Evolutionary conservation across 1,140 invertebrate genomes (phyloP), one percentile per base, ranked within the genome.

Genomic region (Cydia pomonella): DNA sequence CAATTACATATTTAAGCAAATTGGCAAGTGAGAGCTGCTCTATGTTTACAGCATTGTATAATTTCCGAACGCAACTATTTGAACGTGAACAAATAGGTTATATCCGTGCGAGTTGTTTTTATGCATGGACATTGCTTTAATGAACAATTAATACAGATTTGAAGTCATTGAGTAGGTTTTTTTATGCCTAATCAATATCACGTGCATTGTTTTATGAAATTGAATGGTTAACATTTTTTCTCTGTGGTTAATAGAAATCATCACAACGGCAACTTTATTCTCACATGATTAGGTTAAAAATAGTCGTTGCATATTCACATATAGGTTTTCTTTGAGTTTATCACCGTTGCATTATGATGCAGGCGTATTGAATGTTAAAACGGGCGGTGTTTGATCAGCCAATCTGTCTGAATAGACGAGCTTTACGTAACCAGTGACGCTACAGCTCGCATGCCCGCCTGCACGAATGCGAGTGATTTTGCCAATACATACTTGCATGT

Each of bases 1-100:
- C 64, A 69, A 69, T 59, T 59, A 59, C 21, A 23, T 59, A 59
- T 59, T 59, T 59, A 21, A 59, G 53, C 53, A 59, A 59, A 69
- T 69, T 41, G 33, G 25, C 29, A 69, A 69, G 64, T 69, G 64
- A 69, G 64, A 69, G 64, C 64, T 69, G 53, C 53, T 59, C 21
- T 21, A 21, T 23, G 27, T 69, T 69, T 69, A 69, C 33, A 38
- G 64, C 64, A 23, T 38, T 69, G 27, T 18, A 69, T 69, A 69
- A 69, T 69, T 69, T 33, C 16, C 29, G 64, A 69, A 69, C 64
- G 64, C 64, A 69, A 38, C 33, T 33, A 33, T 69, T 69, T 33
- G 27, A 69, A 10, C 21, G 10, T 59, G 53, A 59, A 38, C 27
- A 69, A 69, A 69, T 69, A 69, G 33, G 64, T 38, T 69, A 16